Percentiles rank a stretch among this genome's conserved stretches.
These are phyloP conservation scores for Lumbricus terrestris DNA, from an alignment of 2,888 invertebrate species.

Conservation along the genomic window DNA sequence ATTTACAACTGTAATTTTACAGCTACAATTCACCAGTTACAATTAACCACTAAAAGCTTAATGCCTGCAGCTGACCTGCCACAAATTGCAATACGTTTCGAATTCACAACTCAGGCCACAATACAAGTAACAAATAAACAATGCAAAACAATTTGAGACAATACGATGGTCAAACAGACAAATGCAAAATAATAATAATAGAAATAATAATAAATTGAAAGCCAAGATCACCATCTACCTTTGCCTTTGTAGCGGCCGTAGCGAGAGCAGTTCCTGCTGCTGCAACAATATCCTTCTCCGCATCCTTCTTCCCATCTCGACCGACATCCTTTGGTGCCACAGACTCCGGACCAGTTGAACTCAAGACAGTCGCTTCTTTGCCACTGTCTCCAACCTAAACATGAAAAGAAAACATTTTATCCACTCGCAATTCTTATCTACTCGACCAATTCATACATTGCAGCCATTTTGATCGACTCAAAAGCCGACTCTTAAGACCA, in stretches of 20 bases:
- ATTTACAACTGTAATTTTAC: too few species aligned
- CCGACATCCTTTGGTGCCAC: not conserved
- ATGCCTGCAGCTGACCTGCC: too few species aligned
- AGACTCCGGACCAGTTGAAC: not conserved
- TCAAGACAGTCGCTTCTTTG: not conserved
- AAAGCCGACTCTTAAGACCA: too few species aligned
- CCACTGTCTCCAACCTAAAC: not conserved
- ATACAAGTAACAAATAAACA: not conserved
- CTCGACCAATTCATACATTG: too few species aligned
- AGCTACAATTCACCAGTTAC: too few species aligned
- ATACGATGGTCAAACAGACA: too few species aligned
- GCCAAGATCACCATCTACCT: conserved; percentile 59
- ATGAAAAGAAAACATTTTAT: not conserved
- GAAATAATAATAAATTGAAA: not conserved
- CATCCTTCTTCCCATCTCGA: not conserved
- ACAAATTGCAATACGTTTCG: too few species aligned
- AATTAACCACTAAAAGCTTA: too few species aligned
- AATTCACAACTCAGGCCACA: not conserved
- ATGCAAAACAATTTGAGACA: too few species aligned
- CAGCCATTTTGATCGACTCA: too few species aligned
- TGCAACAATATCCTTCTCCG: conserved; percentile 60
- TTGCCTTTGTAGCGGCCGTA: conserved; percentile 97
- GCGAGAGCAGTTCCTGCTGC: conserved; percentile 95
- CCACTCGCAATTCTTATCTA: too few species aligned
- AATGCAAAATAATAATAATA: too few species aligned